Conservation (phyloP, 37 sponge, comb jelly and placozoan genomes). For the Diacarnus erythraeanus region DNA sequence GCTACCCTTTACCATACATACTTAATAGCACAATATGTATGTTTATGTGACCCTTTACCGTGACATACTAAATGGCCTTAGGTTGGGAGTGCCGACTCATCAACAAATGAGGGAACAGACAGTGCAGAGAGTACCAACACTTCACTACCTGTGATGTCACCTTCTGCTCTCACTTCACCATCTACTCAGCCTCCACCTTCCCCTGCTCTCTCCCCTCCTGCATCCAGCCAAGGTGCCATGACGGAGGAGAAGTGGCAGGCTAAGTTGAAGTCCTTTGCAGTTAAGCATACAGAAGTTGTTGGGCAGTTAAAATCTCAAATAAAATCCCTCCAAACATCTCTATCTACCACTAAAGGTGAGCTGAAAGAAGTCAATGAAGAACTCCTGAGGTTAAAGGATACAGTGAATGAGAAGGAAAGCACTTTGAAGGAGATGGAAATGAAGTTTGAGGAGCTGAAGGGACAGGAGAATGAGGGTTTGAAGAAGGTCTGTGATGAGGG, state of each 20-base stretch:
- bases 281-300: constrained; percentile 31
- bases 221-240: background rate
- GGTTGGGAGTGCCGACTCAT: background rate
- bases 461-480: background rate
- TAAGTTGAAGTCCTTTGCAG: constrained; percentile 19
- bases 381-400: background rate
- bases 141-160: background rate
- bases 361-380: background rate
- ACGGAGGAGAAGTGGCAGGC: constrained; percentile 4
- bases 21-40: too few species aligned
- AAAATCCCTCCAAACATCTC: constrained; percentile 15
- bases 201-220: background rate
- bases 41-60: too few species aligned
- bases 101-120: too few species aligned
- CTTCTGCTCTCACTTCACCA: background rate
- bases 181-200: constrained; percentile 3
- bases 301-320: constrained; percentile 35
- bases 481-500: background rate
- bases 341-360: background rate
- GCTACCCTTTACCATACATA: too few species aligned
- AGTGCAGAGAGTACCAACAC: background rate
- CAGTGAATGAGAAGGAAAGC: background rate
- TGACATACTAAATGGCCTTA: too few species aligned
- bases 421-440: background rate
- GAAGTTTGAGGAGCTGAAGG: background rate